Conservation (phyloP, 2,797 vertebrate species). For the Malurus splendens region DNA sequence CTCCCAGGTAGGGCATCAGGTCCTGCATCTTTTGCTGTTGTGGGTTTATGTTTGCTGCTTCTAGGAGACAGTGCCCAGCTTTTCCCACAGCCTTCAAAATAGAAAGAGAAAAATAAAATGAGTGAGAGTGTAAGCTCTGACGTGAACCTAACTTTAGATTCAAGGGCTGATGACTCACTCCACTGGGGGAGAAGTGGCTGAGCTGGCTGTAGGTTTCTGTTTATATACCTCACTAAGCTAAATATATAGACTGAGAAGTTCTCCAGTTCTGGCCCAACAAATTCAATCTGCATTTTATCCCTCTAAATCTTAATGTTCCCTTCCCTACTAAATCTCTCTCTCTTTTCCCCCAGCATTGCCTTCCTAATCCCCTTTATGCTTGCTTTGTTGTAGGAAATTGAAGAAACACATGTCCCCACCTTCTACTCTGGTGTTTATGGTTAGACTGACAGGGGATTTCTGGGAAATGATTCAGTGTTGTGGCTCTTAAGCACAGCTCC, state of each 20-base stretch:
- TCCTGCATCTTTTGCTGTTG: constrained; percentile 24
- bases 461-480: constrained; percentile 43
- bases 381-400: constrained; percentile 34
- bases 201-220: constrained; percentile 73
- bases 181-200: constrained; percentile 61
- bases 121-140: constrained; percentile 58
- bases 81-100: constrained; percentile 57
- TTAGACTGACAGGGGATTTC: constrained; percentile 34
- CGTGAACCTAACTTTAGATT: constrained; percentile 77
- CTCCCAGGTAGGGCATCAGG: constrained; percentile 13
- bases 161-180: constrained; percentile 73
- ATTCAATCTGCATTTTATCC: constrained; percentile 54
- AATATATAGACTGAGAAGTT: constrained; percentile 75
- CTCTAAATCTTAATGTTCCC: constrained; percentile 19
- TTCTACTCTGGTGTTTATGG: constrained; percentile 15
- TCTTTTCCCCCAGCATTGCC: background rate
- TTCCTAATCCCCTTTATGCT: constrained; percentile 38
- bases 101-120: constrained; percentile 33
- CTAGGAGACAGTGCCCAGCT: constrained; percentile 39
- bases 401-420: constrained; percentile 13
- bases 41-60: constrained; percentile 12
- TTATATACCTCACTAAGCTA: constrained; percentile 74
- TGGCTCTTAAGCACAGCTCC: constrained; percentile 1
- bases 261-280: constrained; percentile 66
- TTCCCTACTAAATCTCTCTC: constrained; percentile 17